Evolutionary conservation across 2,113 vertebrate species (phyloP), one percentile per base, ranked within the genome.

Genomic region (Pardalotus punctatus): DNA sequence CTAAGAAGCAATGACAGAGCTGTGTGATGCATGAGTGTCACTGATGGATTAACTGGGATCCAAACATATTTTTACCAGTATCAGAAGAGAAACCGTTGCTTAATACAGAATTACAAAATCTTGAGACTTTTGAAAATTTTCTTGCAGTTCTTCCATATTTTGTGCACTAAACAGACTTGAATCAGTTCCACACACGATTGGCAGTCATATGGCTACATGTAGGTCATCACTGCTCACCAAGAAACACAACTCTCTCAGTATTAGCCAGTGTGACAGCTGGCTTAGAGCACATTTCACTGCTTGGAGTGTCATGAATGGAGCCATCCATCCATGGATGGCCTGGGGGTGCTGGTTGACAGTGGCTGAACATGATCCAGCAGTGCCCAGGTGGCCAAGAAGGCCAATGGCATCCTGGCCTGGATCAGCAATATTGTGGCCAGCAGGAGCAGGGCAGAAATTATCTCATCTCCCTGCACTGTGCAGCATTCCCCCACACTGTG

Each of bases 341-440:
- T 27, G n/a, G 22, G 23, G 7, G 4, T 16, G 9, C n/a, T 71
- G n/a, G 7, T 9, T 0, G 2, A 70, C 38, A 57, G 36, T 1
- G 1, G 21, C 9, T 70, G 42, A 70, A 27, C 3, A 1, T 7
- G 70, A 92, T 24, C 57, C 38, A 40, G 29, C 12, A 6, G 24
- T 40, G 50, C 24, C 42, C 33, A 70, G 18, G 38, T 51, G 43
- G 24, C 50, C n/a, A 77, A 35, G 28, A 35, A 40, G 38, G n/a
- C 13, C 50, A 18, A 1, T 23, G 31, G 15, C 38, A 23, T 20
- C 38, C 45, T 54, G 45, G 45, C 10, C 16, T 72, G 21, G 13
- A 6, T 11, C 18, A 66, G 40, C 35, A 73, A 2, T 19, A 4
- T 6, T 22, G 24, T 6, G 3, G n/a, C n/a, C 60, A 60, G 22